phyloP scores from a whole-genome alignment of 2,888 invertebrate genomes.

The Acrobeloides nanus region DNA sequence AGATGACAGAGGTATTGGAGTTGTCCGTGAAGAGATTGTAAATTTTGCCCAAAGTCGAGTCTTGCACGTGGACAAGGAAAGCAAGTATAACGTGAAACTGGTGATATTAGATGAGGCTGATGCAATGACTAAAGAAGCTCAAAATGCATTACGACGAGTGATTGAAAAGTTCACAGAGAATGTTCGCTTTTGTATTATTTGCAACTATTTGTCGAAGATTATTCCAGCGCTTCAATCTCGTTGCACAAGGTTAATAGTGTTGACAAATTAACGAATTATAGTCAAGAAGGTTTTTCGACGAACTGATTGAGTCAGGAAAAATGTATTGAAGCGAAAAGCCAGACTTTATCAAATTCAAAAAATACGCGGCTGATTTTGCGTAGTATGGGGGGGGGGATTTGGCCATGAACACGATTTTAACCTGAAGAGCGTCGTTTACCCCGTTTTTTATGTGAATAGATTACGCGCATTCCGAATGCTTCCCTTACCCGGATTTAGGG shows the following conservation, averaged over 20 bases:
- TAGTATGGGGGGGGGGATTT: too few species aligned
- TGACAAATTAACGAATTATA: slow-evolving; percentile 9
- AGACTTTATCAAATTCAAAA: too few species aligned
- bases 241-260: slow-evolving; percentile 62
- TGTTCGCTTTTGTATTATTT: slow-evolving; percentile 94
- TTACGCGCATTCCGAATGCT: too few species aligned
- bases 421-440: too few species aligned
- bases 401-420: too few species aligned
- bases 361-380: too few species aligned
- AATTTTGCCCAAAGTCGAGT: slow-evolving; percentile 90
- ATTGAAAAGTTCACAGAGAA: slow-evolving; percentile 99
- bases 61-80: slow-evolving; percentile 60
- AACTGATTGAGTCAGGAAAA: too few species aligned
- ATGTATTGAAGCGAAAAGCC: too few species aligned
- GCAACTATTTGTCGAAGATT: slow-evolving; percentile 95
- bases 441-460: too few species aligned
- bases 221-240: slow-evolving; percentile 96
- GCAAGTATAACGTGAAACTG: slow-evolving; percentile 62
- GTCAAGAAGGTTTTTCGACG: too few species aligned
- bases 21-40: slow-evolving; percentile 83
- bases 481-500: too few species aligned
- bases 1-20: slow-evolving; percentile 91
- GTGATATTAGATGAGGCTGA: slow-evolving; percentile 97
- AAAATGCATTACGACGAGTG: slow-evolving; percentile 87
- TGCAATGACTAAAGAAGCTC: slow-evolving; percentile 98